Conservation (phyloP, 1,140 invertebrate species). For the Lordiphosa clarofinis region DNA sequence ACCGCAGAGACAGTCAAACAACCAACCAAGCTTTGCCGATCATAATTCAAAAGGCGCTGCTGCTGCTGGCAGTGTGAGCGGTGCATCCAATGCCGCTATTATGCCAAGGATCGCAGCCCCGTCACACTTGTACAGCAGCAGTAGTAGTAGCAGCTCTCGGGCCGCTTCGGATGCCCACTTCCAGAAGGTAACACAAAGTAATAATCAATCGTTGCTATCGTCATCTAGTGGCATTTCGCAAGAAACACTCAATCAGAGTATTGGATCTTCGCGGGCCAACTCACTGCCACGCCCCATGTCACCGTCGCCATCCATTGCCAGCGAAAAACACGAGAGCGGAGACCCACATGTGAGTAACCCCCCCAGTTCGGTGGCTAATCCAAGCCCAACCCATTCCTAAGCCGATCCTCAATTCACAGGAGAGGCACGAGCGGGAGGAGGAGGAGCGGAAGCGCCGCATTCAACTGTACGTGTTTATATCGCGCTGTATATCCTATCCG, state of each 20-base stretch:
- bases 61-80: conserved; percentile 10
- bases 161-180: conserved; percentile 20
- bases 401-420: conserved; percentile 80
- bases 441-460: conserved; percentile 95
- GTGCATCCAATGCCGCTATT: not conserved
- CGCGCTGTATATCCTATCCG: conserved; percentile 98
- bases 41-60: conserved; percentile 3
- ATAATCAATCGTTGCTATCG: conserved; percentile 82
- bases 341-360: conserved; percentile 56
- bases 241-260: conserved; percentile 83
- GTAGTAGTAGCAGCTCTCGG: conserved; percentile 11
- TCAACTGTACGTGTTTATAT: conserved; percentile 99
- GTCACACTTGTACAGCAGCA: conserved; percentile 15
- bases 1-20: conserved; percentile 18
- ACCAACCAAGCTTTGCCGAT: conserved; percentile 16
- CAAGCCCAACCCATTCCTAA: conserved; percentile 9
- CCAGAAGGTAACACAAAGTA: conserved; percentile 28
- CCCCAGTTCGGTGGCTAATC: too few relatives aligned
- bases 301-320: conserved; percentile 90
- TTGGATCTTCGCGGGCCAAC: conserved; percentile 81
- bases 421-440: conserved; percentile 93
- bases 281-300: conserved; percentile 89
- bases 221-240: conserved; percentile 84
- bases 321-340: conserved; percentile 86
- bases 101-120: conserved; percentile 16